Evolutionary conservation across 2,113 vertebrate genomes (phyloP).

Genomic region (Nothocercus julius): DNA sequence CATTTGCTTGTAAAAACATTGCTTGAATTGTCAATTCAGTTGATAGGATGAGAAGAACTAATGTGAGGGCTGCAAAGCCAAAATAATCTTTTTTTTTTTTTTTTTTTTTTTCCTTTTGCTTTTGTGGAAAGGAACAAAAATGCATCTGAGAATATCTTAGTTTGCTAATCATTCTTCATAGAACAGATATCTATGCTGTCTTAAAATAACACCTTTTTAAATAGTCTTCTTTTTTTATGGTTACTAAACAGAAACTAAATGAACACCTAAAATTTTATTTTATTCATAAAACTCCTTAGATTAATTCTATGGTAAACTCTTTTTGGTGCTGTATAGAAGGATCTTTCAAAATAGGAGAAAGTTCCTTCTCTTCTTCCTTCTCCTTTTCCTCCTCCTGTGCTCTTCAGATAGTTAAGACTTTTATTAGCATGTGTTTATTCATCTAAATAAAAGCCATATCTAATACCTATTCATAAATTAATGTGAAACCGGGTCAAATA

Average conservation of each 20-base stretch:
- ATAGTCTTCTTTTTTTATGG: neutral
- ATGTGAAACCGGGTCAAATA: slow-evolving; percentile 15
- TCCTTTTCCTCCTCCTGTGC: neutral
- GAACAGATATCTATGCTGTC: neutral
- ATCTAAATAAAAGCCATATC: neutral
- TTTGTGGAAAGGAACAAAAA: neutral
- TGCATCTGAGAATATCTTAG: neutral
- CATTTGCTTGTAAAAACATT: neutral
- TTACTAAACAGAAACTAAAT: neutral
- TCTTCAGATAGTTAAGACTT: slow-evolving; percentile 5
- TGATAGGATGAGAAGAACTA: neutral
- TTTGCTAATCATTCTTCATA: neutral
- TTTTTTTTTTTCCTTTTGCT: neutral
- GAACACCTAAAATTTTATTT: neutral
- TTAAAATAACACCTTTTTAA: neutral
- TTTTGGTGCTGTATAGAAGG: neutral
- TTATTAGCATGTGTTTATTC: neutral
- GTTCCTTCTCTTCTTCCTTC: neutral
- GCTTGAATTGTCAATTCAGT: neutral
- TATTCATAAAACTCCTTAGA: neutral
- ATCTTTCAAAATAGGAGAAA: neutral
- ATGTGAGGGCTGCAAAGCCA: neutral
- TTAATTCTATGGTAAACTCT: neutral
- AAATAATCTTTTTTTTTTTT: neutral
- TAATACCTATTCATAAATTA: slow-evolving; percentile 28